Percentiles rank a stretch among this genome's conserved stretches.
These are phyloP conservation scores for Colistium nudipinnis DNA, from an alignment of 2,113 vertebrate genomes.

Conservation along the genomic window DNA sequence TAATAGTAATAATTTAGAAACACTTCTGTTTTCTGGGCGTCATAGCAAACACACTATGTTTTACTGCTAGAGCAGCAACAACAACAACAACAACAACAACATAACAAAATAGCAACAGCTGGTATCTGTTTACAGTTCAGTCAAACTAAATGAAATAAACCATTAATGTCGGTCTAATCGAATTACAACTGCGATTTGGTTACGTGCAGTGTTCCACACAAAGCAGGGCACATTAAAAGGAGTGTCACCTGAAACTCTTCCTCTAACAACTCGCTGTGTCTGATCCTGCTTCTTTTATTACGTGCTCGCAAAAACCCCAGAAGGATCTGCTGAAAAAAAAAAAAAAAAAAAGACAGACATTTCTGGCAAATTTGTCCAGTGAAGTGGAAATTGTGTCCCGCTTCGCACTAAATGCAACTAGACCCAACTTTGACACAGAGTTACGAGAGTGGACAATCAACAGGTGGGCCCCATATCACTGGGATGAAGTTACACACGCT, in stretches of 20 bases:
- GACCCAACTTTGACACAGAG: not conserved
- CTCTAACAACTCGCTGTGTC: not conserved
- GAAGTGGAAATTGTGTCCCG: no score
- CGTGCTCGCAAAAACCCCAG: not conserved
- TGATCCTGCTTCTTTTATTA: not conserved
- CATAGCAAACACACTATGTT: not conserved
- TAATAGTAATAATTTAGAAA: not conserved
- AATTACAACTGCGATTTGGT: not conserved
- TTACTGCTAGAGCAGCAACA: not conserved
- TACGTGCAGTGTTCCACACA: not conserved
- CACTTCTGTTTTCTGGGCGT: not conserved
- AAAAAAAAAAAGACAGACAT: no score
- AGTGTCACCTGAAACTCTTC: slow-evolving; percentile 5
- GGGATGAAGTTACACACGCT: not conserved
- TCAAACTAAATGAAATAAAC: not conserved
- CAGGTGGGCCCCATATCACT: not conserved
- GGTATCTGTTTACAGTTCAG: not conserved
- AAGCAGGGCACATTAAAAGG: not conserved
- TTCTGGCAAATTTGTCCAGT: not conserved
- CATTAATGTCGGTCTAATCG: not conserved
- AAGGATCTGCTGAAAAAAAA: not conserved
- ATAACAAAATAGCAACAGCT: not conserved
- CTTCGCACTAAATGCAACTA: not conserved
- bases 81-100: not conserved
- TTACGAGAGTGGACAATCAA: no score